Evolutionary conservation across 1,140 invertebrate species (phyloP), one percentile per base, ranked within the genome.

Genomic region (Pseudachorutes palmiensis): DNA sequence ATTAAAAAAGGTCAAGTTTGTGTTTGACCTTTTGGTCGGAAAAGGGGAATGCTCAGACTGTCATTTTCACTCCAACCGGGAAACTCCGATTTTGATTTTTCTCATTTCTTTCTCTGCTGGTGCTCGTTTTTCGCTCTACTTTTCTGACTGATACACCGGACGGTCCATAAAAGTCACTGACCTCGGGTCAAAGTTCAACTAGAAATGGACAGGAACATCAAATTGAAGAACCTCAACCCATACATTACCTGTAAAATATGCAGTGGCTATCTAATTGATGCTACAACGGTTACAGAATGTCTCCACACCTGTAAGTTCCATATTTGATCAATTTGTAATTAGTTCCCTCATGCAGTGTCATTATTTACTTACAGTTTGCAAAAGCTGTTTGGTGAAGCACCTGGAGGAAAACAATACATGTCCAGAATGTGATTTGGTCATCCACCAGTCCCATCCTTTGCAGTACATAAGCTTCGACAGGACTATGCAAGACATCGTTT

Each of bases 401-500:
- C 81, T 98, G 64, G 94, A 97, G 79, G 94, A 95, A 76, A 94
- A 94, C 76, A 97, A 97, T 78, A 94, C 91, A 24, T 98, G 95
- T 82, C 95, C 95, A 75, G 91, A 91, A 82, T 98, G 94, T 82
- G 88, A 90, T 78, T 92, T 93, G 76, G 92, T 97, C 51, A 97
- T 98, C 74, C 94, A 98, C 79, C 94, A 98, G 77, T 97, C 93
- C 9, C 94, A 98, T 82, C 94, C 94, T 19, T 81, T 97, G 48
- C 91, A 97, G 76, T 96, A 97, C 75, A 95, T 98, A 74, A 94
- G 92, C 78, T 95, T 96, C 81, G 96, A 98, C 81, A 84, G 95
- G 74, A 98, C 94, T 67, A 92, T 98, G 90, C 96, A 98, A 80
- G 94, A 98, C 82, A 95, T 98, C 80, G 94, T 98, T 60, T 97